phyloP scores from a whole-genome alignment of 1,140 invertebrate genomes.

The Drosophila triauraria region DNA sequence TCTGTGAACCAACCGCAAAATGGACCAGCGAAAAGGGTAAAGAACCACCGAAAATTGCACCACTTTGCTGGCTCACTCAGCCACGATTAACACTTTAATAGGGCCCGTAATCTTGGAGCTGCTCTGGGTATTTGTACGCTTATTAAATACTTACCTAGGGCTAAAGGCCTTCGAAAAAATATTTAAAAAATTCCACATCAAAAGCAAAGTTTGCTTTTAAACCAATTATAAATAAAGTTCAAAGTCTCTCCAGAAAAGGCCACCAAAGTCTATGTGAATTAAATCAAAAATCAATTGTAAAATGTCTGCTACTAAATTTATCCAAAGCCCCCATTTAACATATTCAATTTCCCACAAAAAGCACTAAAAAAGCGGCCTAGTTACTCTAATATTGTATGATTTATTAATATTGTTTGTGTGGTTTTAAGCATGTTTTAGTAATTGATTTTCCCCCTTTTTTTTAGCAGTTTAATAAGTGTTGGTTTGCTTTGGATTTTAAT shows the following conservation, averaged over 20 bases:
- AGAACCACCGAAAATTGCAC: conserved; percentile 29
- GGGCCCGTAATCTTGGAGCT: background rate
- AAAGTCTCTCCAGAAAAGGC: background rate
- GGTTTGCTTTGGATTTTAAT: background rate
- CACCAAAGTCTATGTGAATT: background rate
- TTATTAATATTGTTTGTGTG: conserved; percentile 18
- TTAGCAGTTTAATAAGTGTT: background rate
- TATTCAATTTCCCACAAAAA: conserved; percentile 1
- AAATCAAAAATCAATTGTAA: conserved; percentile 7
- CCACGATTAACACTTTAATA: conserved; percentile 14
- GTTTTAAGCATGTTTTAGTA: conserved; percentile 16
- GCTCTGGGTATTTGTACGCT: too few species aligned
- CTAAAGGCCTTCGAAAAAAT: too few species aligned
- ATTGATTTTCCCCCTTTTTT: conserved; percentile 2
- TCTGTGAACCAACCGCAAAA: conserved; percentile 34
- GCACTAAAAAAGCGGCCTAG: conserved; percentile 5
- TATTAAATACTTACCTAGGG: too few species aligned
- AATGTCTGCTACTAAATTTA: conserved; percentile 8
- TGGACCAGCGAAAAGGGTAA: conserved; percentile 21
- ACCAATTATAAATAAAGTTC: background rate
- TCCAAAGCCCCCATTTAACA: conserved; percentile 1
- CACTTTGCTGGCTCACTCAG: conserved; percentile 16
- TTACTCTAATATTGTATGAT: conserved; percentile 9
- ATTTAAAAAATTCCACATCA: too few species aligned
- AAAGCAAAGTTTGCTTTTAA: background rate